A percentile compares a stretch with the other conserved stretches of the same genome.
Conservation (phyloP, 1,140 invertebrate genomes). For the Pachypeltis micranthus region DNA sequence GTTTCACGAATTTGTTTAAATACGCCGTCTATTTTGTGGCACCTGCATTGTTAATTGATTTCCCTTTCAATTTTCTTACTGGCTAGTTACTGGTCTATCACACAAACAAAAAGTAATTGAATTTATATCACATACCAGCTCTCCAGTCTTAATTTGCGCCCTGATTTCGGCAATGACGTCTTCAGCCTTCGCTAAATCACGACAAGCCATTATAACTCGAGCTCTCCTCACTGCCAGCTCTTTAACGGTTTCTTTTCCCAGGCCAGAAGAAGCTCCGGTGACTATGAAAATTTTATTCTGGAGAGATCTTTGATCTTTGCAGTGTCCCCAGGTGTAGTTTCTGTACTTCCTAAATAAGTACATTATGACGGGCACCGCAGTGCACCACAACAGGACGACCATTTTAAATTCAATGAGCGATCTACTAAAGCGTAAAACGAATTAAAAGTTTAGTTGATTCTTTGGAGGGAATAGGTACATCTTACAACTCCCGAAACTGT, state of each 20-base stretch:
- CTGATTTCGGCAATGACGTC: slow-evolving; percentile 48
- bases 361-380: slow-evolving; percentile 10
- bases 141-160: slow-evolving; percentile 38
- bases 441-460: no score
- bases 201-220: slow-evolving; percentile 60
- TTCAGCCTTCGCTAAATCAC: slow-evolving; percentile 47
- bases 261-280: slow-evolving; percentile 68
- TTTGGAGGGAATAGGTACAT: no score
- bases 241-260: slow-evolving; percentile 61
- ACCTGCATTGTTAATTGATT: no score
- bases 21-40: no score
- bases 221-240: slow-evolving; percentile 52
- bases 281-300: slow-evolving; percentile 55
- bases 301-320: slow-evolving; percentile 34
- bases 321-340: slow-evolving; percentile 38
- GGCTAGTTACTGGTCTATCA: no score
- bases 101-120: no score
- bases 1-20: no score
- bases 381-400: slow-evolving; percentile 12
- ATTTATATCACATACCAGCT: slow-evolving; percentile 45
- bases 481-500: no score
- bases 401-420: no score
- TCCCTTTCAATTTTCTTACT: no score
- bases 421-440: no score
- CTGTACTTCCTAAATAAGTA: slow-evolving; percentile 37